Base-by-base conservation (phyloP, 2,888 invertebrate genomes). In the Emmelina monodactyla region DNA sequence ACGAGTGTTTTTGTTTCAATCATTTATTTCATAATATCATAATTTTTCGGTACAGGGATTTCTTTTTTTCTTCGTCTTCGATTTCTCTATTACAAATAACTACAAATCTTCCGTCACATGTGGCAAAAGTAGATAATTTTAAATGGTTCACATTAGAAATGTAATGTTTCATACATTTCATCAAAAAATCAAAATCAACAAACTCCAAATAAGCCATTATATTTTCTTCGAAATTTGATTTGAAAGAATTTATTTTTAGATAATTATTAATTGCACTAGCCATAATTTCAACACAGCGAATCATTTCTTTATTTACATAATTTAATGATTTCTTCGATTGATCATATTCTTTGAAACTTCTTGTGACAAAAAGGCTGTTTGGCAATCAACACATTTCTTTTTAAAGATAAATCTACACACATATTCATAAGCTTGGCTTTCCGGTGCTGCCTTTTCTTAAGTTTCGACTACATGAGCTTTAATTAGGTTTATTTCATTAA, bases 381-480 rank as follows among this genome's bases (percentile, higher is more conserved):
- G 14, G 29, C 34, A 34, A 2, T 28, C 2, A 4, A 16, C 9
- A 16, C 28, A 28, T 3, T n/a, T 9, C 14, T 34, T 34, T 34
- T 28, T 34, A 31, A 34, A 13, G 14, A 32, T 11, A 12, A 33
- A 22, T 30, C 44, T 41, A 33, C 39, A 41, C 22, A 42, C 44
- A 38, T 44, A 43, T 28, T 28, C 37, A 33, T 35, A 40, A 31
- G 43, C 39, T 35, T 43, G 43, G 9, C 11, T 28, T 34, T 43
- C 43, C 11, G 34, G 28, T 15, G 38, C 33, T 14, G 31, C 22
- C 28, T 29, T 10, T 19, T 34, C 34, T 10, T 33, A 16, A 22
- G 31, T 25, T 31, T 37, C 34, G n/a, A 16, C 32, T 37, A 16
- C 33, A 34, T 36, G 33, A 29, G 33, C 4, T 28, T 9, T 14